Conservation (phyloP, 2,888 invertebrate species). For the Drosophila mettleri region DNA sequence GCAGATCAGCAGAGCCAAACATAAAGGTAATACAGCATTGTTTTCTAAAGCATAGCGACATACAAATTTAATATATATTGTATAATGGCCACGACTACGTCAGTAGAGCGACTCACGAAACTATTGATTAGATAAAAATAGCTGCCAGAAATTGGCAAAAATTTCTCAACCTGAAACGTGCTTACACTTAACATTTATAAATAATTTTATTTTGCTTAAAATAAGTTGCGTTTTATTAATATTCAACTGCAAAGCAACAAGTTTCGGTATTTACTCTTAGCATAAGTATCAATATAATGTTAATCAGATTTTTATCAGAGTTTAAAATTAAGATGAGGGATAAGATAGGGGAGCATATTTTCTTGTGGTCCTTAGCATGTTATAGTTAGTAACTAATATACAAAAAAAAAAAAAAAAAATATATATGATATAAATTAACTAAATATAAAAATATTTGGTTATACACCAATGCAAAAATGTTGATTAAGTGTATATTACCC, state of each 20-base stretch:
- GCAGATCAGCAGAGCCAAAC: conserved; percentile 8
- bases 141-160: conserved; percentile 11
- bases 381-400: too few relatives aligned
- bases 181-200: too few relatives aligned
- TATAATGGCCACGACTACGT: conserved; percentile 25
- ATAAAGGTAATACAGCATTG: conserved; percentile 29
- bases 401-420: too few relatives aligned
- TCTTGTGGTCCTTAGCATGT: too few relatives aligned
- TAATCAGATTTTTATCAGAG: too few relatives aligned
- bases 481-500: not conserved
- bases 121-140: conserved; percentile 50
- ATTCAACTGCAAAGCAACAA: not conserved
- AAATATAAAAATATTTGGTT: not conserved
- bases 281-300: not conserved
- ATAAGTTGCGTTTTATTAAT: too few relatives aligned
- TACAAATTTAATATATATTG: conserved; percentile 1
- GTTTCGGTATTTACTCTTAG: not conserved
- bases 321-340: too few relatives aligned
- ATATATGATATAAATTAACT: not conserved
- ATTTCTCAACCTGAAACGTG: conserved; percentile 1
- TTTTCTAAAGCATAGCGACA: not conserved
- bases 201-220: too few relatives aligned
- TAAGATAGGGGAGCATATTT: too few relatives aligned
- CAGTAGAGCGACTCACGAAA: conserved; percentile 21
- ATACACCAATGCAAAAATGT: not conserved